A percentile compares a stretch with the other conserved stretches of the same genome.
These are phyloP conservation scores for Troides helena DNA, from an alignment of 2,888 invertebrate species.

Conservation along the genomic window DNA sequence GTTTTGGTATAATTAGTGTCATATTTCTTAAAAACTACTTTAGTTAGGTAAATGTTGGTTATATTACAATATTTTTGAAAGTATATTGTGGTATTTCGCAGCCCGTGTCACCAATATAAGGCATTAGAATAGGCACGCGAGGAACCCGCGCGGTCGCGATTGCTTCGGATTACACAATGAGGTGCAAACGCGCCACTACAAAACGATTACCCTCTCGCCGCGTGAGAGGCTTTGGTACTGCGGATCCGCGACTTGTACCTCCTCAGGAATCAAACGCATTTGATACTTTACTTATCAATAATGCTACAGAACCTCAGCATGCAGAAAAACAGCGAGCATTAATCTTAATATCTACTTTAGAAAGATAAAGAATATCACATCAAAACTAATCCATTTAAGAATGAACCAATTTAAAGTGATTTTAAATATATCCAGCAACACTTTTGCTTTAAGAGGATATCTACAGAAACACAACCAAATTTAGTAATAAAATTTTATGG, in stretches of 20 bases:
- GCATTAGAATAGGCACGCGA: constrained; percentile 69
- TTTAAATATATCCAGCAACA: too few species aligned
- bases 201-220: constrained; percentile 71
- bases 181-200: constrained; percentile 68
- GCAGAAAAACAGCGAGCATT: too few species aligned
- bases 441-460: too few species aligned
- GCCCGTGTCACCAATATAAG: constrained; percentile 39
- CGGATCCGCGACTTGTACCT: constrained; percentile 40
- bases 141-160: constrained; percentile 59
- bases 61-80: not conserved
- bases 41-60: too few species aligned
- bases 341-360: too few species aligned
- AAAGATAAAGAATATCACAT: too few species aligned
- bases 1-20: too few species aligned
- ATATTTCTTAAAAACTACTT: too few species aligned
- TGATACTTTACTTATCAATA: constrained; percentile 20
- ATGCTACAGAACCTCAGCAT: not conserved
- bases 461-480: too few species aligned
- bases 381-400: too few species aligned
- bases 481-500: too few species aligned
- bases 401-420: too few species aligned
- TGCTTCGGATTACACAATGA: constrained; percentile 63
- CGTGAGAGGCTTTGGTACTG: constrained; percentile 51
- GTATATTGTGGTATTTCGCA: constrained; percentile 3
- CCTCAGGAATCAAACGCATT: constrained; percentile 1